Conservation (phyloP, 2,888 invertebrate species). For the Cosmopolites sordidus region DNA sequence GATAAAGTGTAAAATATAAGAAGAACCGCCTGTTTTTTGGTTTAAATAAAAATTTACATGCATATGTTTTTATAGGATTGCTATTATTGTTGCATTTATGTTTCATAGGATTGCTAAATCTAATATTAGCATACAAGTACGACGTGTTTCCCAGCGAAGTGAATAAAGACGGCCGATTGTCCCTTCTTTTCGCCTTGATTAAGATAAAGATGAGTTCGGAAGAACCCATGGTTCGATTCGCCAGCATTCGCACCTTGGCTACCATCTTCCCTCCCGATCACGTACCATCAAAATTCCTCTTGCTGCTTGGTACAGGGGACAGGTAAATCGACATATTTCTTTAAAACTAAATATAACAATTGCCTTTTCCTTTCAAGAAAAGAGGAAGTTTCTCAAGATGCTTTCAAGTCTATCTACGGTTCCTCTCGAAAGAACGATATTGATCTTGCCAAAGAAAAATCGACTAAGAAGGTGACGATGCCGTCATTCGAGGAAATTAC, state of each 20-base stretch:
- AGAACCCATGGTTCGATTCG: conserved; percentile 75
- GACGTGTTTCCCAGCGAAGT: conserved; percentile 41
- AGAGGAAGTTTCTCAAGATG: conserved; percentile 71
- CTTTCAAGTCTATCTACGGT: conserved; percentile 70
- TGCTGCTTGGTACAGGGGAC: conserved; percentile 81
- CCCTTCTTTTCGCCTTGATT: conserved; percentile 54
- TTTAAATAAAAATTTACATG: too few species aligned
- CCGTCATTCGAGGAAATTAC: conserved; percentile 73
- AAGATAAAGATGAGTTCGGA: conserved; percentile 72
- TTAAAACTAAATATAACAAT: too few species aligned
- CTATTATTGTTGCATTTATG: too few species aligned
- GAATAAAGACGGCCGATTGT: conserved; percentile 43
- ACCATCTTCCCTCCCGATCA: conserved; percentile 78
- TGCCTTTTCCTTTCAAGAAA: conserved; percentile 53
- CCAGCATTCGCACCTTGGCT: conserved; percentile 76
- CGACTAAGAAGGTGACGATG: conserved; percentile 48
- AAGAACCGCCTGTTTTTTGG: too few species aligned
- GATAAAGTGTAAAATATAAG: too few species aligned
- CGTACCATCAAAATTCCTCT: conserved; percentile 74
- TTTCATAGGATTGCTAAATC: conserved; percentile 37
- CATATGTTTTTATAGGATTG: too few species aligned
- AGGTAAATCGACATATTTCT: too few species aligned
- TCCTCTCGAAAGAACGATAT: conserved; percentile 57
- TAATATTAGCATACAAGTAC: conserved; percentile 43
- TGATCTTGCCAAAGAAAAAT: conserved; percentile 40